phyloP scores from a whole-genome alignment of 2,797 vertebrate species.

The Aeoliscus strigatus region DNA sequence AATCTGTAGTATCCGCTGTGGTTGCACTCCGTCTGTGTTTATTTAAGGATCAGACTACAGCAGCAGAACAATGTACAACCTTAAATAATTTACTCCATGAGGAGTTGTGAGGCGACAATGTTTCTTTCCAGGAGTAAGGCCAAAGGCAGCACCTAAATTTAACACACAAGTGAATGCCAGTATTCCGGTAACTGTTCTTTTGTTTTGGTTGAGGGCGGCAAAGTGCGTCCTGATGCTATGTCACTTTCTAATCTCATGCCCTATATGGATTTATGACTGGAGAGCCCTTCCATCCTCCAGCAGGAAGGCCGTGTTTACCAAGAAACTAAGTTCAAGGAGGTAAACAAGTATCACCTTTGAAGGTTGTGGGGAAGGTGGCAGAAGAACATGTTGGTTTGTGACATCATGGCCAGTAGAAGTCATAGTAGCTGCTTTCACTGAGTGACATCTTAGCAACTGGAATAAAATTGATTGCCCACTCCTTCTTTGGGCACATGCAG shows the following conservation, averaged over 20 bases:
- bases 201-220: slow-evolving; percentile 40
- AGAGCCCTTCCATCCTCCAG: slow-evolving; percentile 4
- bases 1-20: not conserved
- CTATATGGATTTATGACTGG: slow-evolving; percentile 22
- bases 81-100: slow-evolving; percentile 33
- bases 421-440: no score
- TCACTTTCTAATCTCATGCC: slow-evolving; percentile 48
- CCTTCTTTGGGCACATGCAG: slow-evolving; percentile 15
- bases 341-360: slow-evolving; percentile 4
- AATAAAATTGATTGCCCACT: not conserved
- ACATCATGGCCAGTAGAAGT: no score
- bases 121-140: slow-evolving; percentile 12
- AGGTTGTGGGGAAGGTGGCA: not conserved
- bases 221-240: slow-evolving; percentile 16
- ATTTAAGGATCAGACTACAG: slow-evolving; percentile 18
- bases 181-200: slow-evolving; percentile 62
- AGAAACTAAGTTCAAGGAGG: slow-evolving; percentile 3
- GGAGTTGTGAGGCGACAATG: slow-evolving; percentile 6
- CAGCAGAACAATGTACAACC: slow-evolving; percentile 44
- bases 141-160: slow-evolving; percentile 55
- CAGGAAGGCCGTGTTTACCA: slow-evolving; percentile 24
- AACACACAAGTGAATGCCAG: slow-evolving; percentile 47
- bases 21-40: slow-evolving; percentile 4
- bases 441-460: not conserved
- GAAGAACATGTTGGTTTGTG: not conserved